Evolutionary conservation across 2,888 invertebrate genomes (phyloP), one percentile per base, ranked within the genome.

Genomic region (Oscheius onirici): DNA sequence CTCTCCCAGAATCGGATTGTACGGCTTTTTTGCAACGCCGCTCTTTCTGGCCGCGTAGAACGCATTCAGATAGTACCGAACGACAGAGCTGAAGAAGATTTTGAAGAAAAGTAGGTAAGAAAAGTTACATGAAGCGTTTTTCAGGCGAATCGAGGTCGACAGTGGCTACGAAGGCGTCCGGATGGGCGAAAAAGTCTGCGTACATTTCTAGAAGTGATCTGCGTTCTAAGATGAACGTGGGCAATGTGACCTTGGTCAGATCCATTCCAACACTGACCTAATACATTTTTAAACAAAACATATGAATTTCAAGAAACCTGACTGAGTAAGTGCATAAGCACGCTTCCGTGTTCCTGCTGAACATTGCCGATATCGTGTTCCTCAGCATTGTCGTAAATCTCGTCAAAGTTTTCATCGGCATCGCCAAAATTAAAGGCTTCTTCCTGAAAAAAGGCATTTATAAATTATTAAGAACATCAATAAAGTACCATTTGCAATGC

Each of bases 111-210:
- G 13, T 43, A 3, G 20, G 13, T 6, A 15, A 41, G 57, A 41
- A 63, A 40, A 79, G 81, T 58, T 67, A 83, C 73, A 86, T 74
- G 71, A 84, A 83, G 51, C 86, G 72, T 69, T 83, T 77, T 69
- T 86, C 86, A 0, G 86, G 77, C 11, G 77, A 77, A 13, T 82
- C 77, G 22, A 82, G 73, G 10, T 77, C 88, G 89, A 95, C 95
- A 91, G 93, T 77, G 93, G 72, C 65, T 17, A 87, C 91, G 90
- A 99, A 97, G 85, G 96, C 92, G 89, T 97, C 97, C 0, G 99
- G 97, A 91, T 99, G 99, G 13, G 99, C 96, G 90, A 99, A 97
- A 88, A 97, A 99, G 90, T 99, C 99, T 60, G 99, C 97, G 89
- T 97, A 99, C 99, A 99, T 99, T 90, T 99, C 99, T 57, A 99